phyloP scores from a whole-genome alignment of 2,888 invertebrate species.

The Xestia sexstrigata region DNA sequence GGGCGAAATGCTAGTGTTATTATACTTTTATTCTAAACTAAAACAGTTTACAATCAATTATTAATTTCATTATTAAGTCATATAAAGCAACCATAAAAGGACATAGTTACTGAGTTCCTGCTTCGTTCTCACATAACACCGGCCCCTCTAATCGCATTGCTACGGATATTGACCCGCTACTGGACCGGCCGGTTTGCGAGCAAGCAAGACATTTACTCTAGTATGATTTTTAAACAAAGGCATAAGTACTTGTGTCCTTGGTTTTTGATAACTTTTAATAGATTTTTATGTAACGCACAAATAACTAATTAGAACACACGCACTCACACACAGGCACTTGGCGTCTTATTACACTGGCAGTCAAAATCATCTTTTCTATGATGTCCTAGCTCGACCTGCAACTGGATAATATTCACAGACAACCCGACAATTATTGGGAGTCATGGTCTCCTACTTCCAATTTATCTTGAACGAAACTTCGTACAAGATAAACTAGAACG shows the following conservation, averaged over 20 bases:
- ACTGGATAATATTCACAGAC: too few species aligned
- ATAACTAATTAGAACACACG: too few species aligned
- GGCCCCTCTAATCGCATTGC: constrained; percentile 32
- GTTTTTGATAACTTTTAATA: constrained; percentile 6
- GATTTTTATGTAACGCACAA: neutral
- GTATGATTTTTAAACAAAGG: constrained; percentile 26
- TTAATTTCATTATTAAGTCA: neutral
- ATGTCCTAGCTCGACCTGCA: too few species aligned
- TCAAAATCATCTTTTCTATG: neutral
- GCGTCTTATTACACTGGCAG: too few species aligned
- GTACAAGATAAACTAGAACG: constrained; percentile 5
- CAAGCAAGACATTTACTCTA: constrained; percentile 21
- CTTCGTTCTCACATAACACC: constrained; percentile 19
- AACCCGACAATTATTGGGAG: neutral
- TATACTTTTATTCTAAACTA: neutral
- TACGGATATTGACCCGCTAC: constrained; percentile 64
- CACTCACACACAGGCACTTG: too few species aligned
- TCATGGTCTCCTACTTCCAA: neutral
- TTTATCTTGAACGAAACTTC: neutral
- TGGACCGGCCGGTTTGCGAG: constrained; percentile 21
- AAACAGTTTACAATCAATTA: neutral
- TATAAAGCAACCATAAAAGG: neutral
- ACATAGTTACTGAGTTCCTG: constrained; percentile 18
- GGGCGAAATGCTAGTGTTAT: neutral
- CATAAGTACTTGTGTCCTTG: constrained; percentile 22